These are phyloP conservation scores for Sericinus montela DNA, from an alignment of 2,888 invertebrate genomes.

Conservation along the genomic window DNA sequence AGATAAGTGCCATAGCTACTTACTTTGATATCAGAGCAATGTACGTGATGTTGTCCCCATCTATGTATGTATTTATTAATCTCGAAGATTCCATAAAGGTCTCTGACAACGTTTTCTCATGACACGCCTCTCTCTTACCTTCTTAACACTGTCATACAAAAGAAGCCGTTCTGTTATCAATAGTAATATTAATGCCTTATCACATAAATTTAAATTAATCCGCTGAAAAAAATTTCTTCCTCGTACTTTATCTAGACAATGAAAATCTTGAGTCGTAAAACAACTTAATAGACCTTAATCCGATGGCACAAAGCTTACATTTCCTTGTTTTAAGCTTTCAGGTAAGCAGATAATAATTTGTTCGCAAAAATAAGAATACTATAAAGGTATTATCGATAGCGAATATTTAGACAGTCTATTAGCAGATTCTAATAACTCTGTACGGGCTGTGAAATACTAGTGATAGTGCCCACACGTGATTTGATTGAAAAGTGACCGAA, in stretches of 20 bases:
- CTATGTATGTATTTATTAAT: too few species aligned
- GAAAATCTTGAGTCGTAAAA: too few species aligned
- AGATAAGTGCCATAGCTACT: too few species aligned
- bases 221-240: constrained; percentile 18
- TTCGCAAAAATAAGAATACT: constrained; percentile 6
- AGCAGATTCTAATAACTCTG: constrained; percentile 7
- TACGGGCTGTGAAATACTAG: constrained; percentile 9
- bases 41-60: too few species aligned
- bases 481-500: constrained; percentile 5
- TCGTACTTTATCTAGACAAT: constrained; percentile 15
- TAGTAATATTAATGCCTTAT: constrained; percentile 12
- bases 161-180: constrained; percentile 18
- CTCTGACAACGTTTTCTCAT: too few species aligned
- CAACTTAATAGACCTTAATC: too few species aligned
- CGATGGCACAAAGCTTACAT: too few species aligned
- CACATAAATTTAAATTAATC: constrained; percentile 17
- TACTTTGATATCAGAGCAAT: too few species aligned
- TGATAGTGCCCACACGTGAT: constrained; percentile 9
- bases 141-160: constrained; percentile 13
- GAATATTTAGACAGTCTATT: constrained; percentile 10
- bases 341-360: constrained; percentile 3
- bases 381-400: constrained; percentile 11
- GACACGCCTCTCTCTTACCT: too few species aligned
- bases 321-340: not conserved
- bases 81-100: too few species aligned